Evolutionary conservation across 2,797 vertebrate genomes (phyloP), one percentile per base, ranked within the genome.

Genomic region (Triplophysa bombifrons): DNA sequence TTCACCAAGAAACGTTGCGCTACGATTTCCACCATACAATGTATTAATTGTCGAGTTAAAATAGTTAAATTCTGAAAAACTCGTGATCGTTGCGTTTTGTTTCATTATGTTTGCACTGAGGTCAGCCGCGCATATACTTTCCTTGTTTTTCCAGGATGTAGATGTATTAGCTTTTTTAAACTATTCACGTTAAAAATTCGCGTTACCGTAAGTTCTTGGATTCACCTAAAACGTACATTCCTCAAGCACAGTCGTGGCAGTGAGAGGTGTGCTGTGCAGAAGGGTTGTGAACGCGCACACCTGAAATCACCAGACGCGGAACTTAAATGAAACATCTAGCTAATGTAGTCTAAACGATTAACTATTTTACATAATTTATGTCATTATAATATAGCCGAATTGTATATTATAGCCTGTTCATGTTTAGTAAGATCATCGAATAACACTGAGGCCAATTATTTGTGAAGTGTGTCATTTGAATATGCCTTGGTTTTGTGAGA

Each of bases 61-160:
- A 22, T 27, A 63, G 30, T 70, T 50, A 0, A 70, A 63, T 66
- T 61, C 38, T 63, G 34, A 25, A 68, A 58, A 48, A 76, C 16
- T 22, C 34, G 51, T 53, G 51, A 68, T 4, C 17, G 3, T 50
- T 46, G 17, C 22, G 27, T 41, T 58, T 4, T 25, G 48, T 55
- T 41, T 17, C 17, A 6, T 41, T 53, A 9, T 14, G 60, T 63
- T 10, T 63, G 14, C 3, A 17, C 16, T 60, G 56, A 60, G 14
- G 4, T 30, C 30, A 30, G 30, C 4, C 30, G 30, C 30, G 30
- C 30, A 30, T 30, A 30, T 4, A 30, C 30, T 30, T 30, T 30
- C 30, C 30, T 30, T 5, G 4, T 30, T 3, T 30, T 4, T 0
- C 30, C 30, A 5, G 4, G 30, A 30, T 30, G 30, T 4, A 5